phyloP scores from a whole-genome alignment of 2,113 vertebrate genomes.

The Physeter macrocephalus region DNA sequence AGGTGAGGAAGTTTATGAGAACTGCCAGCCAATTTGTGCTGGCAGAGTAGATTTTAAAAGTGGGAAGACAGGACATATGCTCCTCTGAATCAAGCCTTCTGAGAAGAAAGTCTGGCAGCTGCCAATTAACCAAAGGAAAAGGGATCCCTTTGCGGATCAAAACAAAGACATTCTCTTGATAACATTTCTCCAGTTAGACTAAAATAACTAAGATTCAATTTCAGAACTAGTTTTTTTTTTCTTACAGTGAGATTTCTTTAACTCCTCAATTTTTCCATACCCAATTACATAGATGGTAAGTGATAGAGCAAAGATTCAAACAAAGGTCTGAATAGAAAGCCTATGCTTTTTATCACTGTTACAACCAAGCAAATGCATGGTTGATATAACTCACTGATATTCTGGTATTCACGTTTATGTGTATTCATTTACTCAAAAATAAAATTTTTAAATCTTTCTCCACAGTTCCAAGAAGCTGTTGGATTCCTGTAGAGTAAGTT shows the following conservation, averaged over 20 bases:
- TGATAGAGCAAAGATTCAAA: not conserved
- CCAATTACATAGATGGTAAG: not conserved
- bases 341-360: not conserved
- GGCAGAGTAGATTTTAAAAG: not conserved
- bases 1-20: not conserved
- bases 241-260: not conserved
- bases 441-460: not conserved
- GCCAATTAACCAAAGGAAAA: conserved; percentile 4
- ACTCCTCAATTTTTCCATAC: not conserved
- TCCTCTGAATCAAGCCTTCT: conserved; percentile 1
- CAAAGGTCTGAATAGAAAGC: not conserved
- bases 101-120: not conserved
- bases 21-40: not conserved
- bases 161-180: conserved; percentile 5
- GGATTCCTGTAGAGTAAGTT: not conserved
- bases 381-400: not conserved
- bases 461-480: not conserved
- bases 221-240: conserved; percentile 23
- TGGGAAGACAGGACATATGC: not conserved
- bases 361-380: not conserved
- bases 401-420: not conserved
- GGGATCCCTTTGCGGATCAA: not conserved
- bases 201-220: conserved; percentile 31
- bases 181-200: not conserved
- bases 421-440: not conserved